A percentile compares a stretch with the other conserved stretches of the same genome.
These are phyloP conservation scores for Melinopterus prodromus DNA, from an alignment of 2,888 invertebrate genomes.

Conservation along the genomic window DNA sequence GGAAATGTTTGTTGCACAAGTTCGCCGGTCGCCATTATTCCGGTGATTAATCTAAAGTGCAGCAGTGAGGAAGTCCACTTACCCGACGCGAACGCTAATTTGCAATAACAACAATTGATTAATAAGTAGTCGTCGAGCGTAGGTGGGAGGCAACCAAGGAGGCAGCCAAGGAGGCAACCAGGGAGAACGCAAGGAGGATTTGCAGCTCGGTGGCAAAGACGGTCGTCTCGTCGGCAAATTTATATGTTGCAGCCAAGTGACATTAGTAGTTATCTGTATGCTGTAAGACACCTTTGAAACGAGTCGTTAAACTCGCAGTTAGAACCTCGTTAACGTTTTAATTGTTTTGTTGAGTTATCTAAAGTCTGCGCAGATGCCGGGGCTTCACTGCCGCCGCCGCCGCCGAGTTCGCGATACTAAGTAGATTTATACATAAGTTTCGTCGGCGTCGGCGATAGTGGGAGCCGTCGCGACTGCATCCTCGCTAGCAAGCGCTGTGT, in stretches of 20 bases:
- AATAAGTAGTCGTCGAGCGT: background rate
- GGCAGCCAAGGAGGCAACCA: background rate
- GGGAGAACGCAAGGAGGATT: background rate
- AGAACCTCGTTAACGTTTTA: slow-evolving; percentile 58
- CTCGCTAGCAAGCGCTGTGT: too few species aligned
- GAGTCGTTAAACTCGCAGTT: slow-evolving; percentile 57
- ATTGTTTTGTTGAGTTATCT: slow-evolving; percentile 57
- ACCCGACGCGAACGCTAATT: background rate
- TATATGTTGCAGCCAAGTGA: slow-evolving; percentile 42
- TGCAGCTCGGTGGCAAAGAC: slow-evolving; percentile 12
- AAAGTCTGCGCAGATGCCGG: slow-evolving; percentile 49
- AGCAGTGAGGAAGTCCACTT: background rate
- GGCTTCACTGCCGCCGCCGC: slow-evolving; percentile 25
- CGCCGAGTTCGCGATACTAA: slow-evolving; percentile 26
- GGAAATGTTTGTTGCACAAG: background rate
- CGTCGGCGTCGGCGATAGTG: slow-evolving; percentile 43
- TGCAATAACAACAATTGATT: background rate
- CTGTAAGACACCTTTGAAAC: slow-evolving; percentile 52
- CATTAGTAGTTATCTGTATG: slow-evolving; percentile 42
- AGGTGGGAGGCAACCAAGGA: background rate
- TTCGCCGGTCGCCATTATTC: background rate
- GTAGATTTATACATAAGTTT: slow-evolving; percentile 37
- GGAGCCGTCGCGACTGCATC: slow-evolving; percentile 45
- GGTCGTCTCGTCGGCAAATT: slow-evolving; percentile 32
- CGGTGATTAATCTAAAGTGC: slow-evolving; percentile 4